Conservation (phyloP, 2,113 vertebrate species). For the Alligator mississippiensis region DNA sequence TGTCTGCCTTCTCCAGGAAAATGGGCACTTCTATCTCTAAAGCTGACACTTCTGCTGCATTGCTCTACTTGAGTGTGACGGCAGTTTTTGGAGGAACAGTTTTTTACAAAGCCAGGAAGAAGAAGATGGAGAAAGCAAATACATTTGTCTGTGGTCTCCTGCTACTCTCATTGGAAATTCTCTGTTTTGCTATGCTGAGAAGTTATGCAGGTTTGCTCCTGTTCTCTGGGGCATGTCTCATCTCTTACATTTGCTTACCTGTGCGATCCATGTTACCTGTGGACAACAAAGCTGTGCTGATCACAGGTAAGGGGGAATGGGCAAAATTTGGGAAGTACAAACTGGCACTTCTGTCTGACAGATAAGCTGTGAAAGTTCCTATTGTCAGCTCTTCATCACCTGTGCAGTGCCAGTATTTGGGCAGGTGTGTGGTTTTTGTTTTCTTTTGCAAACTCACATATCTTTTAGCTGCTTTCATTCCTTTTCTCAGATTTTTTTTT, state of each 20-base stretch:
- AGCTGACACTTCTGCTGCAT: neutral
- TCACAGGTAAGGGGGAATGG: slow-evolving; percentile 80
- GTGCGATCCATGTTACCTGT: slow-evolving; percentile 64
- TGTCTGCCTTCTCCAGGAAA: neutral
- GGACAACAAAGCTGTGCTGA: slow-evolving; percentile 71
- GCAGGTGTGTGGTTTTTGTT: neutral
- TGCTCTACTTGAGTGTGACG: slow-evolving; percentile 27
- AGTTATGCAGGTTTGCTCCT: slow-evolving; percentile 45
- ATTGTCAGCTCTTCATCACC: neutral
- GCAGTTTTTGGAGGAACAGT: neutral
- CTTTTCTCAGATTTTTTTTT: neutral
- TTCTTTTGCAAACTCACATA: neutral
- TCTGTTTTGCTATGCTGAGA: slow-evolving; percentile 1
- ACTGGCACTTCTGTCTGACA: neutral
- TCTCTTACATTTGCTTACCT: neutral
- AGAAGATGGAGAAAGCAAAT: accelerated
- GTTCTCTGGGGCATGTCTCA: neutral
- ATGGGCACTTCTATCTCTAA: slow-evolving; percentile 48
- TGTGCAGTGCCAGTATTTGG: neutral
- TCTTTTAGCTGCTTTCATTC: neutral
- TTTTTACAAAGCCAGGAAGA: slow-evolving; percentile 22
- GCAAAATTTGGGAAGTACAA: accelerated
- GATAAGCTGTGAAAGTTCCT: slow-evolving; percentile 20
- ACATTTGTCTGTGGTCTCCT: slow-evolving; percentile 43
- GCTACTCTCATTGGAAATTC: slow-evolving; percentile 25